Evolutionary conservation across 2,888 invertebrate genomes (phyloP).

Genomic region (Machimus rusticus): DNA sequence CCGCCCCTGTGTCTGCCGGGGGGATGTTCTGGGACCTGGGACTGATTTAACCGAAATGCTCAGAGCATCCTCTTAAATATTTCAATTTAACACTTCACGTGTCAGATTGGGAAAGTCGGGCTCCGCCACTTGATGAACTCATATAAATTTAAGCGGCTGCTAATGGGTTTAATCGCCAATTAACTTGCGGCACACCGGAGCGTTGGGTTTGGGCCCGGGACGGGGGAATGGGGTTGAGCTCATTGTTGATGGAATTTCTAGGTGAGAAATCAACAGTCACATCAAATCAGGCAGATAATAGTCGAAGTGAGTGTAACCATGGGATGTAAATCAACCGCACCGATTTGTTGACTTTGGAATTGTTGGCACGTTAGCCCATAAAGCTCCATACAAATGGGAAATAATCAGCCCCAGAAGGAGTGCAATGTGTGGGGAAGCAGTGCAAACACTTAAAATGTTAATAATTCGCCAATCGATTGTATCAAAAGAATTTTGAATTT

Average conservation of each 20-base stretch:
- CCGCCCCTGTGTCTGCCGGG: not conserved
- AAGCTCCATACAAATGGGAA: not conserved
- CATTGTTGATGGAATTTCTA: not conserved
- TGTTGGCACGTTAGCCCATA: not conserved
- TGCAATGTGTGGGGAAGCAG: not conserved
- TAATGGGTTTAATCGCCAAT: slow-evolving; percentile 31
- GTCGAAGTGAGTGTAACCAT: not conserved
- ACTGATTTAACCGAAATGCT: slow-evolving; percentile 28
- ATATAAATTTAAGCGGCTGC: slow-evolving; percentile 24
- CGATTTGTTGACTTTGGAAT: slow-evolving; percentile 4
- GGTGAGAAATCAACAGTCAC: slow-evolving; percentile 10
- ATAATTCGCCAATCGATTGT: not conserved
- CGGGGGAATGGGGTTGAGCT: not conserved
- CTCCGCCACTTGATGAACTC: slow-evolving; percentile 5
- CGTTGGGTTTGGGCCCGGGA: not conserved
- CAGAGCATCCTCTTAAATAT: slow-evolving; percentile 42
- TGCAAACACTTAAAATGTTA: not conserved
- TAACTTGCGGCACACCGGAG: not conserved
- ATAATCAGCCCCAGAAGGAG: not conserved
- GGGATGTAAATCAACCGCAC: slow-evolving; percentile 16
- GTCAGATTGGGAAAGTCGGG: slow-evolving; percentile 32
- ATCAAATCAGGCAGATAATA: slow-evolving; percentile 4
- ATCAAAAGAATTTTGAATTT: slow-evolving; percentile 63
- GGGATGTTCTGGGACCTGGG: not conserved
- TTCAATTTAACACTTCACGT: slow-evolving; percentile 47